These are phyloP conservation scores for Eurytoma californica DNA, from an alignment of 2,888 invertebrate genomes.

Conservation along the genomic window DNA sequence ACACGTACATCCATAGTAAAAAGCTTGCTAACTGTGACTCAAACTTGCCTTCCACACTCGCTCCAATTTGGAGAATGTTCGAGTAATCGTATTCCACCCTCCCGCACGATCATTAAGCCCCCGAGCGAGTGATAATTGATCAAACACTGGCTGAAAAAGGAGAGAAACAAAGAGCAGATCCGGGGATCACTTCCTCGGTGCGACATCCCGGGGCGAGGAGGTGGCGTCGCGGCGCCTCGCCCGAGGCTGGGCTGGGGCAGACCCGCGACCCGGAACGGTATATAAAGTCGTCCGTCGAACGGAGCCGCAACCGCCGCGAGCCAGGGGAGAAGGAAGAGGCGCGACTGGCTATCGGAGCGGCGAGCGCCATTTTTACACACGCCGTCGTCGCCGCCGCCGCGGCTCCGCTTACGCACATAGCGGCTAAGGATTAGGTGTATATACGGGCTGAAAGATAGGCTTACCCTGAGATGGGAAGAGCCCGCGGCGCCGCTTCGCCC, in stretches of 20 bases:
- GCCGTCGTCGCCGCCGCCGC: conserved; percentile 55
- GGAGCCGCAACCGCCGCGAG: no score
- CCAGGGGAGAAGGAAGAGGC: background rate
- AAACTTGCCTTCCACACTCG: no score
- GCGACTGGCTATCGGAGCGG: conserved; percentile 36
- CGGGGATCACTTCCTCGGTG: background rate
- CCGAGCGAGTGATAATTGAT: no score
- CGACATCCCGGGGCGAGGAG: background rate
- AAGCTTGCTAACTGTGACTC: no score
- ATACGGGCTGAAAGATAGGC: conserved; percentile 48
- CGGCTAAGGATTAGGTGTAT: background rate
- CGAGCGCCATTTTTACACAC: conserved; percentile 71
- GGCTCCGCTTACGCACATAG: conserved; percentile 2
- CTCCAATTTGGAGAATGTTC: no score
- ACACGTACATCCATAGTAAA: no score
- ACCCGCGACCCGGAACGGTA: no score
- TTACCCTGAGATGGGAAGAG: conserved; percentile 68
- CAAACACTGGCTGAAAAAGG: no score
- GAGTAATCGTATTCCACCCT: no score
- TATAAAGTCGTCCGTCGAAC: no score
- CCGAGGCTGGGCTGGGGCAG: background rate
- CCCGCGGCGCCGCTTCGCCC: conserved; percentile 65
- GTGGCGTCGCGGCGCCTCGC: background rate
- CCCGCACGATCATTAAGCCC: no score
- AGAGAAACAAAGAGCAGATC: background rate